Base-by-base conservation (phyloP, 2,113 vertebrate genomes). In the Mohoua ochrocephala region DNA sequence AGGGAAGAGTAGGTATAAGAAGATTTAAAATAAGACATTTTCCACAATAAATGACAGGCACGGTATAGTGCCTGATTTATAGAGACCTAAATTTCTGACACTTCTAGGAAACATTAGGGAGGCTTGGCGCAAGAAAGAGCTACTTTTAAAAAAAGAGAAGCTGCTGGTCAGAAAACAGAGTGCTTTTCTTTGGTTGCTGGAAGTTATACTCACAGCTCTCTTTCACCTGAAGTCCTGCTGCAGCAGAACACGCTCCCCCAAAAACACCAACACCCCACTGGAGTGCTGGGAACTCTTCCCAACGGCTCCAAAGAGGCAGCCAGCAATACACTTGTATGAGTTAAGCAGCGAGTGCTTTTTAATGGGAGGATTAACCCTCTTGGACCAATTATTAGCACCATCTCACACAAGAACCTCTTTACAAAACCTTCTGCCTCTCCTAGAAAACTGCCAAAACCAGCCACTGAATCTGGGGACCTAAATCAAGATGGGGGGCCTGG, bases 271-370 rank as follows among this genome's bases (percentile, higher is more conserved):
- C 3, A 1, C 19, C 50, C 6, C 28, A 7, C 26, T 6, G 10
- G 24, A 65, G 49, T 2, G 15, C 60, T 60, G 60, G 37, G 28
- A 37, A 8, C 6, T n/a, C 37, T 45, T 74, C 6, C 1, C 41
- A 52, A 68, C 0, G 0, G 23, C 35, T 10, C 23, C 18, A 2
- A 67, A 61, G 64, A 35, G 7, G 5, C 33, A 89, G 37, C 28
- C 54, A 89, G 39, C 15, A 53, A 27, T 4, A 21, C 19, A 28
- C 31, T 47, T 23, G 8, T 12, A 12, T 2, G 10, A 54, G 12
- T 45, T 33, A 6, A 53, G n/a, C 35, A 78, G 7, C 2, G 8
- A 50, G 10, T 16, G 31, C 3, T 15, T 78, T 57, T 28, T 26
- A 35, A 37, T 33, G 26, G 37, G 6, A 80, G 23, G 9, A 61